A percentile compares a stretch with the other conserved stretches of the same genome.
These are phyloP conservation scores for Plebejus argus DNA, from an alignment of 2,888 invertebrate genomes.

Conservation along the genomic window DNA sequence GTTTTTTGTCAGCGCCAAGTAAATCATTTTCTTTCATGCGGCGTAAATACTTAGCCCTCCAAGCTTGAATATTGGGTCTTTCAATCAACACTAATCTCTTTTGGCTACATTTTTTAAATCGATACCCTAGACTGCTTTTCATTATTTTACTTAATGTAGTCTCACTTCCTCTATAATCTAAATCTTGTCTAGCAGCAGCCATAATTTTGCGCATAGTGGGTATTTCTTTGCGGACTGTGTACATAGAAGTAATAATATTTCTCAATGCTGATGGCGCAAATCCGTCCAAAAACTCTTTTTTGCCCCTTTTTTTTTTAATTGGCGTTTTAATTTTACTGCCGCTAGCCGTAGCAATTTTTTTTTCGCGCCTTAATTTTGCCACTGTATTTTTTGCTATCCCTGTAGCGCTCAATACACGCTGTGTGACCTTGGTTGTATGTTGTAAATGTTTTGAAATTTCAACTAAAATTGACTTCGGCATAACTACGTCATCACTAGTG, in stretches of 20 bases:
- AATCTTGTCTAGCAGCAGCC: conserved; percentile 42
- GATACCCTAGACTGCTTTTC: conserved; percentile 36
- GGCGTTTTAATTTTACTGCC: conserved; percentile 43
- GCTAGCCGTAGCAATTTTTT: conserved; percentile 36
- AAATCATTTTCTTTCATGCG: conserved; percentile 38
- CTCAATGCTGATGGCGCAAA: conserved; percentile 40
- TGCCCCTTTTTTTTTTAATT: conserved; percentile 37
- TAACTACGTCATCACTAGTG: conserved; percentile 37
- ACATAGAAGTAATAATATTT: conserved; percentile 44
- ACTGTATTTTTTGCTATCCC: conserved; percentile 42
- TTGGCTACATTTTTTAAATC: conserved; percentile 41
- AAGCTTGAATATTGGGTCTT: conserved; percentile 41
- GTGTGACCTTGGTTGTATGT: conserved; percentile 40
- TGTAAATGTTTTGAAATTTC: conserved; percentile 40
- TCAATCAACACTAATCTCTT: conserved; percentile 39
- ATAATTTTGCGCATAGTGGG: conserved; percentile 44
- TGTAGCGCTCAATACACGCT: conserved; percentile 40
- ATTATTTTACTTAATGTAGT: conserved; percentile 37
- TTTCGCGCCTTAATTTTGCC: conserved; percentile 37
- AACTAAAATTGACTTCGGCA: conserved; percentile 39
- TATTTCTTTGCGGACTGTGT: conserved; percentile 42
- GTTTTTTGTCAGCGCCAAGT: conserved; percentile 38
- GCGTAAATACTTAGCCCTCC: conserved; percentile 42
- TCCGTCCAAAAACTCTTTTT: conserved; percentile 38
- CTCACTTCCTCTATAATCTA: conserved; percentile 41